Evolutionary conservation across 2,797 vertebrate genomes (phyloP).

Genomic region (Denticeps clupeoides): DNA sequence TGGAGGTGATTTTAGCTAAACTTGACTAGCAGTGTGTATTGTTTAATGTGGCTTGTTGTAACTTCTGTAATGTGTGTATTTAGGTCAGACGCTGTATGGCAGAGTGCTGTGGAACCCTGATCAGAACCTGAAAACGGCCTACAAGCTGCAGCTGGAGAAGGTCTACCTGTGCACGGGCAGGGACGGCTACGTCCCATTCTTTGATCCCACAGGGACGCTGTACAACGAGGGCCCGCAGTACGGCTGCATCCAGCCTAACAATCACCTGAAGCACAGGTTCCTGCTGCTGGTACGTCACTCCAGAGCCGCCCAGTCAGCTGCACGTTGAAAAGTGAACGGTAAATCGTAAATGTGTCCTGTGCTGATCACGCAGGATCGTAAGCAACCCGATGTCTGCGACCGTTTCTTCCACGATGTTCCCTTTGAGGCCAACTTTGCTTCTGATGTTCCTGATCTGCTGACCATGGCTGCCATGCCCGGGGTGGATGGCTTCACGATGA

Average conservation of each 20-base stretch:
- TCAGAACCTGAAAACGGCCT: constrained; percentile 87
- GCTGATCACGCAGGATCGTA: constrained; percentile 67
- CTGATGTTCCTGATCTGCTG: constrained; percentile 71
- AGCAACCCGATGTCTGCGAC: constrained; percentile 83
- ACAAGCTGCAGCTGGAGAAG: constrained; percentile 90
- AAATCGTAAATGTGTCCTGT: too few species aligned
- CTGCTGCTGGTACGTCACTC: constrained; percentile 72
- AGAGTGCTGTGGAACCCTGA: constrained; percentile 92
- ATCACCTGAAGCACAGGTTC: constrained; percentile 87
- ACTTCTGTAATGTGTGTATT: constrained; percentile 14
- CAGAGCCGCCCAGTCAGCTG: neutral
- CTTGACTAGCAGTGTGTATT: too few species aligned
- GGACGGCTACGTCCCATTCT: constrained; percentile 93
- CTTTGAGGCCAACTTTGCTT: constrained; percentile 87
- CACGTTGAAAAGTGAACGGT: too few species aligned
- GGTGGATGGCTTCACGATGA: constrained; percentile 90
- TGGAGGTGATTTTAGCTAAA: too few species aligned
- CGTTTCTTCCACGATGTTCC: constrained; percentile 88
- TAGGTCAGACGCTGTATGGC: constrained; percentile 88
- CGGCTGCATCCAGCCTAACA: constrained; percentile 94
- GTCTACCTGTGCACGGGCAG: constrained; percentile 92
- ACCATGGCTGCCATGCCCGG: constrained; percentile 75
- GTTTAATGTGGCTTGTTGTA: neutral
- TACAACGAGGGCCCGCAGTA: constrained; percentile 95
- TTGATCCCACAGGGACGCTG: constrained; percentile 87